phyloP scores from a whole-genome alignment of 1,140 invertebrate genomes.

The Trachymyrmex cornetzi region DNA sequence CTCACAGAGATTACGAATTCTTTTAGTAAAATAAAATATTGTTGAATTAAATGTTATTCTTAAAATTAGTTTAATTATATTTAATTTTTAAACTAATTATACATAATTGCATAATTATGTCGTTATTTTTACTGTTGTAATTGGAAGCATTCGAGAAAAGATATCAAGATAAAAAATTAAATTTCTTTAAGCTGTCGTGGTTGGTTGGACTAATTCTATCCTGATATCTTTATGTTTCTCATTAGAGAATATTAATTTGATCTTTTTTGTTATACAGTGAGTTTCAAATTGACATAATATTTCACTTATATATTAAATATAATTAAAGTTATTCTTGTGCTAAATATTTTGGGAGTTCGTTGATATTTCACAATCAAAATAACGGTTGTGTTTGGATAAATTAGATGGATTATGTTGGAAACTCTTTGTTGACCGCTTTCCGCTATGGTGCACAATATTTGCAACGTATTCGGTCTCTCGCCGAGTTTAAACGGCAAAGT shows the following conservation, averaged over 20 bases:
- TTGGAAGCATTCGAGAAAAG: background rate
- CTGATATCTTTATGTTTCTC: background rate
- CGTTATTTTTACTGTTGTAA: background rate
- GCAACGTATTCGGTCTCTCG: background rate
- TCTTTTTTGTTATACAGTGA: background rate
- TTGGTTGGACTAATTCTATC: background rate
- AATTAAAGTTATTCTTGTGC: background rate
- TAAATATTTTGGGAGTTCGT: slow-evolving; percentile 9
- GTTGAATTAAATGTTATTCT: background rate
- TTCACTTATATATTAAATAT: background rate
- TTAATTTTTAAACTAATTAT: background rate
- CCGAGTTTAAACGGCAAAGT: slow-evolving; percentile 38
- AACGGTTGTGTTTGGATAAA: slow-evolving; percentile 50
- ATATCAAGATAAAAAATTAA: background rate
- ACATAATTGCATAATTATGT: background rate
- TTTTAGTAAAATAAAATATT: background rate
- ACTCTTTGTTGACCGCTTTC: slow-evolving; percentile 51
- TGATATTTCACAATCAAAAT: slow-evolving; percentile 24
- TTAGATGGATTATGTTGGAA: slow-evolving; percentile 42
- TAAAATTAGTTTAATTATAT: background rate
- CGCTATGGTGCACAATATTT: slow-evolving; percentile 55
- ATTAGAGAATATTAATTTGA: background rate
- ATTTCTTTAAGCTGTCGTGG: background rate
- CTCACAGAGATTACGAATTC: slow-evolving; percentile 2
- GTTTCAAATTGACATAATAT: background rate